Base-by-base conservation (phyloP, 2,797 vertebrate genomes). In the Falco berigora region DNA sequence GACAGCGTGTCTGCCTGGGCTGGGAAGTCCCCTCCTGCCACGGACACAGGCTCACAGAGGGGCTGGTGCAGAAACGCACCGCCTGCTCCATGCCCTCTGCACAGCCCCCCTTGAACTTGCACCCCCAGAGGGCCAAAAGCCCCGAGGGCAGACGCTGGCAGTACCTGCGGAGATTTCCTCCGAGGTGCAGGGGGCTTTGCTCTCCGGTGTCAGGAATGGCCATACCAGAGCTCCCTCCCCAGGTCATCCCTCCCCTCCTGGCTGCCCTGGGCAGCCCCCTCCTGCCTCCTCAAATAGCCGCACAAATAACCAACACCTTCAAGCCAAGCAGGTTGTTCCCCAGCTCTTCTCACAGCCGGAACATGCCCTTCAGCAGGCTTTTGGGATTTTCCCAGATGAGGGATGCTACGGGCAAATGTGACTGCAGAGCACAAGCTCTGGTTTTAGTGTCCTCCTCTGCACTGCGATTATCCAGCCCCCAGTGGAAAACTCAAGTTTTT, bases 401-500 rank as follows among this genome's bases (percentile, higher is more conserved):
- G 40, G 47, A 78, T 95, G 49, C 61, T 79, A 23, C 11, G 25
- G 67, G 71, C 72, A 68, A 17, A 28, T 1, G 32, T 1, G 2
- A 63, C 30, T 69, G n/a, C 10, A 4, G 50, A 77, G 67, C 59
- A 27, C 16, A 49, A 76, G 55, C 50, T 86, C 92, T 61, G 44
- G 32, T 93, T 95, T 93, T 91, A 93, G 76, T 19, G 46, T 91
- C 90, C 88, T 92, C 79, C 86, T 92, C 92, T 79, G 77, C 88
- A 86, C 90, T 94, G 77, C 0, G 19, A 91, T 96, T 95, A 96
- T 87, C 80, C 83, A 87, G 59, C 56, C 77, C 61, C n/a, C 64
- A 69, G 5, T 79, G 94, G 91, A 96, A 96, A 93, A 94, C 28
- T 88, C 16, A 81, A 85, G 66, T 71, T 81, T 81, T 56, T 84